Evolutionary conservation across 2,888 invertebrate species (phyloP), one percentile per base, ranked within the genome.

Genomic region (Andrena chrysosceles): DNA sequence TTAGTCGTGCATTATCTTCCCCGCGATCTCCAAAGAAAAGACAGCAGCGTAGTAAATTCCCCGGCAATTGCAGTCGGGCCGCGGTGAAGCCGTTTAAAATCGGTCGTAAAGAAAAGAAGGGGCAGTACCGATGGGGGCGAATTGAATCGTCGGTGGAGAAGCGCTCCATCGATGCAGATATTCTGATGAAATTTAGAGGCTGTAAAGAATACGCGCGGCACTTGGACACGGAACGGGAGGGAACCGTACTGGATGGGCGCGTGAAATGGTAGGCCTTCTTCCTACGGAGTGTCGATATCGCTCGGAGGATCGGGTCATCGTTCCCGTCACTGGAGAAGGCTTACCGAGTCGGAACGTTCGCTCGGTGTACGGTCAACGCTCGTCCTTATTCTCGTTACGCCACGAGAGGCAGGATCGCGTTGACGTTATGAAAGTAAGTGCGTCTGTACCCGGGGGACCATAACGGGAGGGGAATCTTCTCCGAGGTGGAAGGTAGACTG

Each of bases 351-450:
- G 42, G 42, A 26, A 26, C 3, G 56, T 23, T 56, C 26, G 23
- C 33, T 3, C 20, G 1, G 13, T 3, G 13, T 1, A 10, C 10
- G 31, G 42, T 13, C 8, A 20, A 13, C 31, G 33, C 5, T 49
- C 59, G 77, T 52, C 66, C 20, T 73, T 60, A 20, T 2, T 29
- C 23, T 8, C 29, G 29, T 63, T 63, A 42, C 10, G 26, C 16
- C 13, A 0, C 56, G 62, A 10, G 10, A 31, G 2, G 7, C 10
- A 16, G 29, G 26, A 60, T 48, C 56, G 16, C 64, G 10, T 0
- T 20, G 48, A 76, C 56, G 63, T 64, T 59, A 16, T 4, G 26
- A 33, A 33, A 69, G 62, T 26, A 62, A 77, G 49, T 56, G 56
- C 16, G 16, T 10, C 0, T 1, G 26, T 10, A 10, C 33, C 33